These are phyloP conservation scores for Cassiopea andromeda DNA, from an alignment of 30 jellyfish, hydroid and myxozoan species.

Conservation along the genomic window DNA sequence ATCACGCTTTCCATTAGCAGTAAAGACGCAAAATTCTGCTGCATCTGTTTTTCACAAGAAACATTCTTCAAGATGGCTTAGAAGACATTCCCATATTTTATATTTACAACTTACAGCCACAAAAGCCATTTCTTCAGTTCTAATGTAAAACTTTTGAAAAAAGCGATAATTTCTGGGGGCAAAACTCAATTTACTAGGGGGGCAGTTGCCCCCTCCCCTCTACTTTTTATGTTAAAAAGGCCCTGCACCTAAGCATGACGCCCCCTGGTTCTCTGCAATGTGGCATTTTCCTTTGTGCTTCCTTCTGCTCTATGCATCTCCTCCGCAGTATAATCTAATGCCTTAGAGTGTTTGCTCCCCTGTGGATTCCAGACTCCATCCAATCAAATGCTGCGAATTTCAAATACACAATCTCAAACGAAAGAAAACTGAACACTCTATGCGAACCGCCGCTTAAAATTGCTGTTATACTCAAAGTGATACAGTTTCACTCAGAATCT, in stretches of 20 bases:
- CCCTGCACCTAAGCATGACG: neutral
- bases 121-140: neutral
- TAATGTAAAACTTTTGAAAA: no score
- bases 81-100: no score
- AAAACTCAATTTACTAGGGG: neutral
- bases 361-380: slow-evolving; percentile 72
- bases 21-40: no score
- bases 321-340: neutral
- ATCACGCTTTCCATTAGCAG: no score
- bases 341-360: slow-evolving; percentile 14
- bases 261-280: neutral
- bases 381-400: slow-evolving; percentile 56
- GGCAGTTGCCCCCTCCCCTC: neutral
- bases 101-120: neutral
- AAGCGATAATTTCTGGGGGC: no score
- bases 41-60: no score
- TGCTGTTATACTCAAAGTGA: neutral
- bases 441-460: slow-evolving; percentile 20
- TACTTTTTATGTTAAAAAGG: neutral
- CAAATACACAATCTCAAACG: slow-evolving; percentile 53
- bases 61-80: no score
- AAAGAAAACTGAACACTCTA: slow-evolving; percentile 1
- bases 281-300: neutral
- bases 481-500: neutral
- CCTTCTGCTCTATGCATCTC: neutral